A percentile compares a stretch with the other conserved stretches of the same genome.
Conservation (phyloP, 2,797 vertebrate species). For the Apodemus agrarius region DNA sequence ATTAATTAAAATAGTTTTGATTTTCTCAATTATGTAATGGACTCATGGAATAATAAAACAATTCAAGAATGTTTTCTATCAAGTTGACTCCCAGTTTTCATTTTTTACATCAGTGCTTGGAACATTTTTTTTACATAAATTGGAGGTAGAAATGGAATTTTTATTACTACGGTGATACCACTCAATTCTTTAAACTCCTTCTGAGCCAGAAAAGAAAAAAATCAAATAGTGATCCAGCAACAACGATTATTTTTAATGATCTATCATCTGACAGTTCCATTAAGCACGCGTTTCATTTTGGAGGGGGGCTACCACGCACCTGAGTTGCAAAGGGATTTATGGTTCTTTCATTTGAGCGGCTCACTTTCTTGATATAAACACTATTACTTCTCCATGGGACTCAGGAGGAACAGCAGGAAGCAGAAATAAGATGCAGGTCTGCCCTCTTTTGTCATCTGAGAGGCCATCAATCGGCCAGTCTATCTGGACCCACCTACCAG, state of each 20-base stretch:
- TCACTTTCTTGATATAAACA: conserved; percentile 41
- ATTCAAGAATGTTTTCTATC: conserved; percentile 34
- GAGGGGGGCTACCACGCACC: not conserved
- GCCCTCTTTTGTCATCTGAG: not conserved
- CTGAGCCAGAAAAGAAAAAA: conserved; percentile 49
- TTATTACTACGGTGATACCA: conserved; percentile 42
- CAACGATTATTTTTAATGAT: conserved; percentile 69
- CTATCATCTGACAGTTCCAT: conserved; percentile 26
- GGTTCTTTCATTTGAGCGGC: not conserved
- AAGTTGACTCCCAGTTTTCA: conserved; percentile 56
- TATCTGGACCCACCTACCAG: not conserved
- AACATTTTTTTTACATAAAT: conserved; percentile 64
- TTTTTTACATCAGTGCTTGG: conserved; percentile 47
- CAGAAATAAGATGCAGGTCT: not conserved
- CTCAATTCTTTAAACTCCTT: conserved; percentile 64
- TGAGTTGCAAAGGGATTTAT: conserved; percentile 35
- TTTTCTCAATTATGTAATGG: conserved; percentile 29
- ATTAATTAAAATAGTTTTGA: conserved; percentile 58
- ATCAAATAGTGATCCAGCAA: conserved; percentile 56
- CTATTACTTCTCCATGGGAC: not conserved
- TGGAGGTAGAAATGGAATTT: conserved; percentile 63
- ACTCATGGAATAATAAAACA: conserved; percentile 26
- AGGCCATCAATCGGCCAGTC: not conserved
- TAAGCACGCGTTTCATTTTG: conserved; percentile 49
- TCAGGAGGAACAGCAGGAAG: not conserved